Evolutionary conservation across 2,113 vertebrate species (phyloP).

Genomic region (Catharus fuscescens): DNA sequence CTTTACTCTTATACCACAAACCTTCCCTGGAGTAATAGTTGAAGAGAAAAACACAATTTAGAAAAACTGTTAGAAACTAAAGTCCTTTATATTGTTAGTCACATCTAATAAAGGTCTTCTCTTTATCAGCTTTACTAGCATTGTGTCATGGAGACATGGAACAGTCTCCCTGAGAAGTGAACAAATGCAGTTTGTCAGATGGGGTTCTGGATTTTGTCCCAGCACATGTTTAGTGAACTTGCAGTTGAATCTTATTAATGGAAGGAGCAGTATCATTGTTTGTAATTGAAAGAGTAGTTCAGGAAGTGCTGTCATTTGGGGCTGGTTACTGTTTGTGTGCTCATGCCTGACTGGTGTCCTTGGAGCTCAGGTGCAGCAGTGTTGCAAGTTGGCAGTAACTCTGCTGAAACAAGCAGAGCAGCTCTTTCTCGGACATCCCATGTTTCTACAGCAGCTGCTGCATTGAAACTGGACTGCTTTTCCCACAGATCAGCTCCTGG

Average conservation of each 20-base stretch:
- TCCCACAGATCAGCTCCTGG: background rate
- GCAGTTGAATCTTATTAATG: background rate
- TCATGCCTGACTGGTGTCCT: rapidly evolving
- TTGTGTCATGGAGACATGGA: background rate
- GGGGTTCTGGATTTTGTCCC: background rate
- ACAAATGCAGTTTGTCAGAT: background rate
- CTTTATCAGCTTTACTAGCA: background rate
- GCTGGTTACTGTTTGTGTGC: background rate
- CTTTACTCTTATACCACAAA: background rate
- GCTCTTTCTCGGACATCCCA: background rate
- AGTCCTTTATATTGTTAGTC: background rate
- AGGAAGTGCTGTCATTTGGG: background rate
- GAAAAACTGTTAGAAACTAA: background rate
- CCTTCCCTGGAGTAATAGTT: background rate
- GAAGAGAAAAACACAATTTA: background rate
- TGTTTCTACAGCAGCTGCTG: background rate
- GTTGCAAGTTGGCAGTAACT: background rate
- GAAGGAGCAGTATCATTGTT: background rate
- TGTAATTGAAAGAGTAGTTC: background rate
- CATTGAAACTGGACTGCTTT: background rate
- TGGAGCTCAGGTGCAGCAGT: background rate
- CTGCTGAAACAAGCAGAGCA: background rate
- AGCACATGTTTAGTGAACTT: background rate
- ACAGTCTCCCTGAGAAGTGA: background rate
- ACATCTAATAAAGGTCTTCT: background rate